Evolutionary conservation across 2,113 vertebrate genomes (phyloP), one percentile per base, ranked within the genome.

Genomic region (Apteryx mantelli): DNA sequence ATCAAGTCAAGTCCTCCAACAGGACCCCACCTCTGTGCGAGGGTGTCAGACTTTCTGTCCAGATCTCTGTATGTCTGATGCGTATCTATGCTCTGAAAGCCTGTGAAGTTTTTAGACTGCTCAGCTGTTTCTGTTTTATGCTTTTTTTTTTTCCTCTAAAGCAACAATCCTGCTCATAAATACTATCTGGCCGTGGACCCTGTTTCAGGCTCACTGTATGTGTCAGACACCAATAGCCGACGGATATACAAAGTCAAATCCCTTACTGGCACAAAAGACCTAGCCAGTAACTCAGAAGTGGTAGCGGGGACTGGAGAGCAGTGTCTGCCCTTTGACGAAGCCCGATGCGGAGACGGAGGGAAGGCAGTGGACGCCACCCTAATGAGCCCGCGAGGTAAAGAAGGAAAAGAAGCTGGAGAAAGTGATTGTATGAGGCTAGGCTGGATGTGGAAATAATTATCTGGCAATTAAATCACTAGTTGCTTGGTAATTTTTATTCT

Each of bases 131-230:
- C 87, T 96, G 73, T 97, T 96, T 66, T 75, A 93, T 92, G 64
- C 86, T 91, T 94, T 97, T 98, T 97, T 93, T 34, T 60, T 58
- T 93, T 34, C 34, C 91, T 63, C 91, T 96, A 89, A 98, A 99
- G 99, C 98, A 99, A 99, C 98, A 99, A 99, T 97, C 99, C 99
- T 0, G 99, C 99, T 17, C 99, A 99, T 95, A 99, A 99, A 98
- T 99, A 99, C 98, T 99, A 99, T 98, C 96, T 99, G 98, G 99
- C 99, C 1, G 99, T 99, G 95, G 99, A 99, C 97, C 99, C 99
- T 11, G 99, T 99, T 96, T 99, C 99, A 4, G 99, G 99, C 86
- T 99, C 99, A 0, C 97, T 99, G 86, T 99, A 98, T 48, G 98
- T 99, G 89, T 99, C 99, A 4, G 99, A 99, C 97, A 99, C 99